Base-by-base conservation (phyloP, 2,888 invertebrate genomes). In the Cactoblastis cactorum region DNA sequence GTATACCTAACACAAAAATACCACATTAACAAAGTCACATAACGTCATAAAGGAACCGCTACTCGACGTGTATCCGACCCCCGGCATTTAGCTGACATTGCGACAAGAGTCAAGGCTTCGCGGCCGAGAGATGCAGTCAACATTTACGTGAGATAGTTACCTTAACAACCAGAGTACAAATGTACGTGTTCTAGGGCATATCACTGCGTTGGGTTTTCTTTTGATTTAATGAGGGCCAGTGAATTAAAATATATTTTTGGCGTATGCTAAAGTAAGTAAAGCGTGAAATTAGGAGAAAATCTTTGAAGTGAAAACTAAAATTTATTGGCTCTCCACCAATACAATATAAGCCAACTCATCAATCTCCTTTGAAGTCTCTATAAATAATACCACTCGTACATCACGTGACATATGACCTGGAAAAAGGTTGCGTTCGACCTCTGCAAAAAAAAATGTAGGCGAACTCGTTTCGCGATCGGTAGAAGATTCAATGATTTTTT, bases 71-170 rank as follows among this genome's bases (percentile, higher is more conserved):
- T 53, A 59, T 53, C 54, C 54, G 62, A 62, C 56, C 62, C 63
- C 64, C 59, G 65, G 61, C 65, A 71, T 72, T 69, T 64, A 56
- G 59, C 62, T 73, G 74, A 68, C 71, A 71, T 71, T 75, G 73
- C 65, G 58, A 57, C 57, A 55, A 52, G 62, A 74, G 71, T 74
- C 74, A 76, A 74, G 71, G 71, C 64, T 60, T 55, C 53, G 50
- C 49, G 56, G 53, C 54, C 55, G 55, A 56, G 47, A 56, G 49
- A 54, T 59, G 58, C 62, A 56, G 54, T 54, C 58, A 51, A 58
- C 43, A 51, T 49, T 58, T 69, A 72, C 72, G 74, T 74, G 70
- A 69, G 57, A 50, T 52, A 57, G 64, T 67, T 72, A 65, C 67
- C 24, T 56, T 62, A 65, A 61, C 57, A 48, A 22, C 19, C 5